These are phyloP conservation scores for Tholera decimalis DNA, from an alignment of 2,888 invertebrate genomes.

Conservation along the genomic window DNA sequence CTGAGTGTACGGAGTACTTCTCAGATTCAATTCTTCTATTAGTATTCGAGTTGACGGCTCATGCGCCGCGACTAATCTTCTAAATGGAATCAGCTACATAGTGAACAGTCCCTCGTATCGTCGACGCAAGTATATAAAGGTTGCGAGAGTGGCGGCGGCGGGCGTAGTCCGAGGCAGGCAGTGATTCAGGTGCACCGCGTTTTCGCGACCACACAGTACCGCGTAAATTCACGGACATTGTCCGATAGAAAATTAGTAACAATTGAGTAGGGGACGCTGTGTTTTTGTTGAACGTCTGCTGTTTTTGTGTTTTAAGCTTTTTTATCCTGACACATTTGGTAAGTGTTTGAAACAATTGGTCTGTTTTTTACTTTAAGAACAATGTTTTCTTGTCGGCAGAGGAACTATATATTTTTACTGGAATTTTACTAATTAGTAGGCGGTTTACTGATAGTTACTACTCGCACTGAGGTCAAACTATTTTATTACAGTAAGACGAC, in stretches of 20 bases:
- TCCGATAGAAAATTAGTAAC: slow-evolving; percentile 40
- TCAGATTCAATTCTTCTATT: slow-evolving; percentile 65
- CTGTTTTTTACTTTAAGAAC: slow-evolving; percentile 11
- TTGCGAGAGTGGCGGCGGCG: slow-evolving; percentile 76
- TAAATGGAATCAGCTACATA: slow-evolving; percentile 77
- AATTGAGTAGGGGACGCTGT: slow-evolving; percentile 61
- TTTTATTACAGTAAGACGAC: neutral
- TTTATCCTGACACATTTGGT: slow-evolving; percentile 48
- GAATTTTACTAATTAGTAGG: neutral
- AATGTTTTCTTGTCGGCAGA: slow-evolving; percentile 8
- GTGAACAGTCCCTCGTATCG: slow-evolving; percentile 72
- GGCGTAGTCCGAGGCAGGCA: slow-evolving; percentile 79
- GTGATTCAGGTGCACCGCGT: slow-evolving; percentile 70
- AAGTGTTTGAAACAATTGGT: slow-evolving; percentile 42
- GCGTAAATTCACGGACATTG: slow-evolving; percentile 55
- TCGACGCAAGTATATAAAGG: slow-evolving; percentile 81
- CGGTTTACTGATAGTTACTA: neutral
- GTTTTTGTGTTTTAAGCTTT: slow-evolving; percentile 61
- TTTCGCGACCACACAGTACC: slow-evolving; percentile 56
- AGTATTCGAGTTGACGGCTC: slow-evolving; percentile 75
- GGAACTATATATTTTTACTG: neutral
- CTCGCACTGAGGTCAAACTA: slow-evolving; percentile 1
- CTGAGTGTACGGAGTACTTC: slow-evolving; percentile 31
- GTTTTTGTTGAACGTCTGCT: slow-evolving; percentile 61
- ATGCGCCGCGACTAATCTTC: slow-evolving; percentile 81